phyloP scores from a whole-genome alignment of 2,888 invertebrate species.

The Callyntrura sp. region DNA sequence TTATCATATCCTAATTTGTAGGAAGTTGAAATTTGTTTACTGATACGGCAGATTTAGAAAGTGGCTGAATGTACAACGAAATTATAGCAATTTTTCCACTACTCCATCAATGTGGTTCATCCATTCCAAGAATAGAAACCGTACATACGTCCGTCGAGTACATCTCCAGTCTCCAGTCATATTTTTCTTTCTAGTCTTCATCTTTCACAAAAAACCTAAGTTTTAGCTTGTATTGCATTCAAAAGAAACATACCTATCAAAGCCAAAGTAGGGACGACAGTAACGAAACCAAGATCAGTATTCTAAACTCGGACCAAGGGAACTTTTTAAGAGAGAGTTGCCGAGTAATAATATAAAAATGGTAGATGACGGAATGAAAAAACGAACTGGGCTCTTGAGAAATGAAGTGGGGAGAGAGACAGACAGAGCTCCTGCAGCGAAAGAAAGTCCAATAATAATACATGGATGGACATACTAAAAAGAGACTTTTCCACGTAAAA shows the following conservation, averaged over 20 bases:
- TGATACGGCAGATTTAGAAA: too few species aligned
- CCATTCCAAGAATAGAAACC: not conserved
- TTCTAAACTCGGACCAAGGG: conserved; percentile 78
- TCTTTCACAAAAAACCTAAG: not conserved
- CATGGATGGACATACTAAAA: conserved; percentile 67
- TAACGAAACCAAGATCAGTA: conserved; percentile 61
- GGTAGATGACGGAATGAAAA: conserved; percentile 81
- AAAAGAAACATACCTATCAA: too few species aligned
- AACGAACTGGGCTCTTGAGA: conserved; percentile 82
- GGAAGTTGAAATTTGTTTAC: too few species aligned
- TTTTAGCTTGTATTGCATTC: conserved; percentile 6
- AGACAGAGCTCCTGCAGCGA: conserved; percentile 64
- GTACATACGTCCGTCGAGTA: too few species aligned
- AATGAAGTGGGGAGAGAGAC: conserved; percentile 82
- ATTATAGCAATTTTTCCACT: not conserved
- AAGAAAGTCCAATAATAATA: conserved; percentile 61
- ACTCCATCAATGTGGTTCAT: not conserved
- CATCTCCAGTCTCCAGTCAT: not conserved
- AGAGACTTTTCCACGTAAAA: conserved; percentile 15
- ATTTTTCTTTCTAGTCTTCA: not conserved
- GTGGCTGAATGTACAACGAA: too few species aligned
- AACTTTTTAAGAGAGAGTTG: conserved; percentile 70
- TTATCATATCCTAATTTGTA: too few species aligned
- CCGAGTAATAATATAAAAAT: conserved; percentile 80
- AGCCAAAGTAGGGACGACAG: too few species aligned